phyloP scores from a whole-genome alignment of 2,888 invertebrate species.

The Torymus auratus region DNA sequence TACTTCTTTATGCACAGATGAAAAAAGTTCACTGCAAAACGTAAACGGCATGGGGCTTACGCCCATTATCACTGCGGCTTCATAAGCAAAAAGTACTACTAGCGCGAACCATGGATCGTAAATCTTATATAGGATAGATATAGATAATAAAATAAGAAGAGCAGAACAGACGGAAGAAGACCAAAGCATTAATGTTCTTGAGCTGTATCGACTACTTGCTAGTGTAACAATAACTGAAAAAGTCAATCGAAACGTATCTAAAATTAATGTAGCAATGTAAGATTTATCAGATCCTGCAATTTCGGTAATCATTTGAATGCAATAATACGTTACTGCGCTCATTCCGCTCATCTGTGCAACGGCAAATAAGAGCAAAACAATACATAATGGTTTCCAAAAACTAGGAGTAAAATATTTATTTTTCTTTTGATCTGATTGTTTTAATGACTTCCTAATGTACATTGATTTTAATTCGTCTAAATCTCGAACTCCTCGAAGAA shows the following conservation, averaged over 20 bases:
- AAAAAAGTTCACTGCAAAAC: slow-evolving; percentile 86
- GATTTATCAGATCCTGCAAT: slow-evolving; percentile 82
- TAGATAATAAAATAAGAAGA: slow-evolving; percentile 20
- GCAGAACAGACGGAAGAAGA: slow-evolving; percentile 21
- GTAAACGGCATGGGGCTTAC: slow-evolving; percentile 85
- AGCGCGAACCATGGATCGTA: slow-evolving; percentile 62
- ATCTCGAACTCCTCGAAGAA: slow-evolving; percentile 60
- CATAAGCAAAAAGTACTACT: slow-evolving; percentile 79
- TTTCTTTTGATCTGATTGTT: neutral
- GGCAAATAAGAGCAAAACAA: slow-evolving; percentile 82
- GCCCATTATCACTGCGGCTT: slow-evolving; percentile 81
- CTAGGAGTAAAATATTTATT: neutral
- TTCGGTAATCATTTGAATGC: slow-evolving; percentile 81
- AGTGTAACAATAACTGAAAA: slow-evolving; percentile 81
- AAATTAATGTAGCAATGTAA: slow-evolving; percentile 82
- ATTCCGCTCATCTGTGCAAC: slow-evolving; percentile 85
- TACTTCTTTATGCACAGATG: slow-evolving; percentile 80
- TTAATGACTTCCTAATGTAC: neutral
- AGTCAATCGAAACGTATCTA: slow-evolving; percentile 81
- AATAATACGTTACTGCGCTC: slow-evolving; percentile 85
- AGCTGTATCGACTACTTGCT: slow-evolving; percentile 59
- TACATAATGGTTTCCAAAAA: slow-evolving; percentile 80
- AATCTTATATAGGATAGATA: slow-evolving; percentile 10
- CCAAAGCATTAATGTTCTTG: slow-evolving; percentile 16
- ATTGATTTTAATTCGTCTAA: slow-evolving; percentile 60